phyloP scores from a whole-genome alignment of 2,113 vertebrate species.

The Trichomycterus rosablanca region DNA sequence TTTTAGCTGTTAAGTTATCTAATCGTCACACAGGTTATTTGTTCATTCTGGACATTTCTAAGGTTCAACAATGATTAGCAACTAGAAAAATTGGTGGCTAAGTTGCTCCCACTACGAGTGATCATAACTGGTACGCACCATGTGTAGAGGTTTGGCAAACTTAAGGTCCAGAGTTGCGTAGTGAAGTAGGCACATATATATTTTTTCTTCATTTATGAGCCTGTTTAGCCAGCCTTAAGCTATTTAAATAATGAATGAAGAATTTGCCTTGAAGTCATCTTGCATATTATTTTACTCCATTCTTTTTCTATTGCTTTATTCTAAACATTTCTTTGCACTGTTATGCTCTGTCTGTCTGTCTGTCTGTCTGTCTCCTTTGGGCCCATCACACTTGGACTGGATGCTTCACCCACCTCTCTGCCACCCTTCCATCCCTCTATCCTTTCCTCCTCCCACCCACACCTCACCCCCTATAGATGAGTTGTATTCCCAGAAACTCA shows the following conservation, averaged over 20 bases:
- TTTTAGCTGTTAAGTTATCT: too few relatives aligned
- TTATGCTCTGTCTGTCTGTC: slow-evolving; percentile 8
- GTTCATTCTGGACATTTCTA: too few relatives aligned
- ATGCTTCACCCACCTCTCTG: slow-evolving; percentile 37
- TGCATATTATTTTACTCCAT: slow-evolving; percentile 16
- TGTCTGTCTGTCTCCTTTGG: slow-evolving; percentile 29
- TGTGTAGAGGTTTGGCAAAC: too few relatives aligned
- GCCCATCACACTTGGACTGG: slow-evolving; percentile 36
- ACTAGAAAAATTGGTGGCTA: too few relatives aligned
- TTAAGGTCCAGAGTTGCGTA: too few relatives aligned
- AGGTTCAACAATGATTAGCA: too few relatives aligned
- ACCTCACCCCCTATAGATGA: slow-evolving; percentile 68
- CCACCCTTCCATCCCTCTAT: slow-evolving; percentile 42
- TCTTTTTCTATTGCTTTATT: slow-evolving; percentile 17
- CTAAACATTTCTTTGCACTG: slow-evolving; percentile 15
- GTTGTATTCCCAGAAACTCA: slow-evolving; percentile 89
- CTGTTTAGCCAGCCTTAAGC: too few relatives aligned
- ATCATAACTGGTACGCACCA: too few relatives aligned
- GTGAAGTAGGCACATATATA: too few relatives aligned
- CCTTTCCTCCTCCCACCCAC: slow-evolving; percentile 29
- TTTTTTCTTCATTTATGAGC: too few relatives aligned
- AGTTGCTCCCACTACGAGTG: too few relatives aligned
- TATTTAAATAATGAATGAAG: slow-evolving; percentile 9
- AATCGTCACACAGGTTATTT: too few relatives aligned
- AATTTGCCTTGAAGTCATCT: slow-evolving; percentile 16